These are phyloP conservation scores for Agelastica alni DNA, from an alignment of 2,888 invertebrate genomes.

Conservation along the genomic window DNA sequence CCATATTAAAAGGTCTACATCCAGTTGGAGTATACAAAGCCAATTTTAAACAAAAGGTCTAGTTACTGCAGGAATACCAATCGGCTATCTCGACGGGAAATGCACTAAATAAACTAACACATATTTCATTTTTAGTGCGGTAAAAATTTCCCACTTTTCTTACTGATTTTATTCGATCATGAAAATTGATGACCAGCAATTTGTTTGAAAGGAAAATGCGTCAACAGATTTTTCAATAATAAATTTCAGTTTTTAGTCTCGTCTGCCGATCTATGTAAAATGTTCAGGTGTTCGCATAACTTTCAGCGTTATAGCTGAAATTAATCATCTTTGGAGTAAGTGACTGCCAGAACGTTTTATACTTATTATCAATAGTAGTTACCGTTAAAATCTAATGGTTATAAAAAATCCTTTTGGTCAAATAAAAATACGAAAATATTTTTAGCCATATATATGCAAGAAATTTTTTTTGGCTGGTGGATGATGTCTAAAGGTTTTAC, in stretches of 20 bases:
- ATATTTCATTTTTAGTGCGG: background rate
- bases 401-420: too few relatives aligned
- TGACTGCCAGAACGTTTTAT: constrained; percentile 2
- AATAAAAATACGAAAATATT: too few relatives aligned
- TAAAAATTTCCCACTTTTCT: background rate
- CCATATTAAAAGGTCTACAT: too few relatives aligned
- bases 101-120: background rate
- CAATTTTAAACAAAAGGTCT: background rate
- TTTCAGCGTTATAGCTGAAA: background rate
- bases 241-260: background rate
- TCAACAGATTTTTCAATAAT: background rate
- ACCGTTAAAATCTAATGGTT: too few relatives aligned
- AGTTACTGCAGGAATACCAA: background rate
- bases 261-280: background rate
- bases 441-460: too few relatives aligned
- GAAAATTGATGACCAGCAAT: background rate
- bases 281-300: background rate
- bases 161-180: background rate
- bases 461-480: too few relatives aligned
- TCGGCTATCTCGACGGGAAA: background rate
- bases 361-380: background rate
- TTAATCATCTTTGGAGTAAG: background rate
- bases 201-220: background rate
- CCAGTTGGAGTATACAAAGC: too few relatives aligned
- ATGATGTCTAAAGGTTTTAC: too few relatives aligned